phyloP scores from a whole-genome alignment of 2,888 invertebrate species.

The Drosophila lacicola region DNA sequence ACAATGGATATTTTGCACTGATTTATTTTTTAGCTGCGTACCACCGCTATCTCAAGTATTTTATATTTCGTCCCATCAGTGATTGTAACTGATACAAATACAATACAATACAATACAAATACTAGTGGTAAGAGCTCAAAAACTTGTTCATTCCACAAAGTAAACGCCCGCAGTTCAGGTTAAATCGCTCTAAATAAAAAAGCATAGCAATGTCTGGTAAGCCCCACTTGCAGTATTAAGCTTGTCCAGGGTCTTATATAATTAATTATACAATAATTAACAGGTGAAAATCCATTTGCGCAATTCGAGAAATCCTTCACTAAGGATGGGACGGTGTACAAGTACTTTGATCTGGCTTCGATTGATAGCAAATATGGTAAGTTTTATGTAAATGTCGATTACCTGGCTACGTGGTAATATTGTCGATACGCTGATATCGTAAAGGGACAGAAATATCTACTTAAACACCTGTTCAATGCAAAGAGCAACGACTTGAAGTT shows the following conservation, averaged over 20 bases:
- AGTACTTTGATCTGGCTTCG: constrained; percentile 91
- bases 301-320: constrained; percentile 82
- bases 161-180: constrained; percentile 50
- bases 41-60: not conserved
- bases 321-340: constrained; percentile 85
- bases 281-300: constrained; percentile 82
- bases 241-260: constrained; percentile 47
- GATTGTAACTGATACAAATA: constrained; percentile 29
- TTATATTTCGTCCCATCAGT: constrained; percentile 1
- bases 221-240: constrained; percentile 21
- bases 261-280: constrained; percentile 22
- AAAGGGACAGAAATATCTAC: not conserved
- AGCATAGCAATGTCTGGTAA: constrained; percentile 73
- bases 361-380: constrained; percentile 94
- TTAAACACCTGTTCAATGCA: constrained; percentile 29
- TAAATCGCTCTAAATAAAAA: constrained; percentile 32
- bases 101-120: not conserved
- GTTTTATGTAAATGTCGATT: constrained; percentile 67
- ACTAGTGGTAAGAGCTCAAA: constrained; percentile 4
- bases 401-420: constrained; percentile 42
- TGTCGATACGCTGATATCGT: not conserved
- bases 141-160: constrained; percentile 49
- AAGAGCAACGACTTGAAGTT: constrained; percentile 54
- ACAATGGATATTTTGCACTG: no score
- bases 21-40: not conserved